A percentile compares a stretch with the other conserved stretches of the same genome.
phyloP scores from a whole-genome alignment of 2,113 vertebrate species.

The Saimiri boliviensis region DNA sequence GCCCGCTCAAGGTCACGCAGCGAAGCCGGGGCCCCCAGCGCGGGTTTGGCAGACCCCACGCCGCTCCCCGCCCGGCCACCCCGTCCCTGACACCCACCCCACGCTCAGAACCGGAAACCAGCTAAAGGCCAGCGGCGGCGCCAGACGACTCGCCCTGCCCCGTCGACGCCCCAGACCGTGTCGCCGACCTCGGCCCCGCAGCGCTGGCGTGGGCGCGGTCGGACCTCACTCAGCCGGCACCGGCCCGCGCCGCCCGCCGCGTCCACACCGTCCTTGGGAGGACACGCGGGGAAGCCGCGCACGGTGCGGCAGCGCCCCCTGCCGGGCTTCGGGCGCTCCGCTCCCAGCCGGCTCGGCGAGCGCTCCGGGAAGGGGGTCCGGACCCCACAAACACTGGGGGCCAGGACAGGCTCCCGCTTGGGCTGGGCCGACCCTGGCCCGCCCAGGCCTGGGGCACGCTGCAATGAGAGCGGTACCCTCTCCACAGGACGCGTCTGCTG shows the following conservation, averaged over 20 bases:
- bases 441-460: background rate
- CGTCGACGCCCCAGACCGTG: background rate
- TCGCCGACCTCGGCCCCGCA: background rate
- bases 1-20: conserved; percentile 46
- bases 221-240: background rate
- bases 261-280: conserved; percentile 63
- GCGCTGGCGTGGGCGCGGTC: background rate
- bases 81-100: background rate
- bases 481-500: background rate
- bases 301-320: conserved; percentile 71
- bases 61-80: too few relatives aligned
- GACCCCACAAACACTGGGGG: background rate
- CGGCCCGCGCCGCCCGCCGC: background rate
- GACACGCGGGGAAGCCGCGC: background rate
- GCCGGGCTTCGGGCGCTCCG: background rate
- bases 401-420: rapidly evolving
- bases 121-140: background rate
- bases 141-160: background rate
- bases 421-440: background rate
- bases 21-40: background rate
- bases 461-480: background rate
- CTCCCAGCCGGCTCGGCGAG: rapidly evolving
- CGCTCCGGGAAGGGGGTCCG: rapidly evolving
- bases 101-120: background rate
- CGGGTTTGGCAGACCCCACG: background rate